Conservation (phyloP, 2,888 invertebrate genomes). For the Griposia aprilina region DNA sequence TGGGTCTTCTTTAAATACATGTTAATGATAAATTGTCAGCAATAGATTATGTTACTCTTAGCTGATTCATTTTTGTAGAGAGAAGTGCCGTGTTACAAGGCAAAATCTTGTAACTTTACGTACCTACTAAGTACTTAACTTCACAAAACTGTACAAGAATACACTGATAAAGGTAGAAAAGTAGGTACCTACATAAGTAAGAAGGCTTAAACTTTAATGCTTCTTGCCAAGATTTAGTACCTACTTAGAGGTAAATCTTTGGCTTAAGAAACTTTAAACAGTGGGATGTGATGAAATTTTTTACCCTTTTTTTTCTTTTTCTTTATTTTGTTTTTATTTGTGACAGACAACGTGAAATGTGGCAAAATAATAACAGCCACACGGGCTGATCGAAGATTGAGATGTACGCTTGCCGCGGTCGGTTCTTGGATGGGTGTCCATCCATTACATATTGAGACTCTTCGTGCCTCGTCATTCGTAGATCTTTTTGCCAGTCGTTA, state of each 20-base stretch:
- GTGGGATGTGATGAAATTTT: too few species aligned
- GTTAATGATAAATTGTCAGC: neutral
- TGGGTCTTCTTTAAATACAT: neutral
- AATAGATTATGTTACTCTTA: neutral
- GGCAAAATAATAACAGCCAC: too few species aligned
- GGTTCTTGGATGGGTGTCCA: too few species aligned
- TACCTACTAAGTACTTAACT: neutral
- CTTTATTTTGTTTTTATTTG: too few species aligned
- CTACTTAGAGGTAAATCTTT: constrained; percentile 1
- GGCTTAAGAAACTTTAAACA: neutral
- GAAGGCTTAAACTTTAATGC: neutral
- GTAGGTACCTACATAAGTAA: constrained; percentile 3
- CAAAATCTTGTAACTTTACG: constrained; percentile 4
- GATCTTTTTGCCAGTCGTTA: too few species aligned
- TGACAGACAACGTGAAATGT: neutral
- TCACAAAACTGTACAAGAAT: constrained; percentile 16
- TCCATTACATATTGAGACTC: too few species aligned
- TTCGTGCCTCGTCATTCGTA: too few species aligned
- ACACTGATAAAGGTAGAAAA: neutral
- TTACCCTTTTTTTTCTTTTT: too few species aligned
- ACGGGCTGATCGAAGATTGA: too few species aligned
- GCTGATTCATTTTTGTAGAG: neutral
- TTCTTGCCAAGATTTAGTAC: neutral
- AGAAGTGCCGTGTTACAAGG: neutral
- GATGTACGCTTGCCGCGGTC: too few species aligned